A percentile compares a stretch with the other conserved stretches of the same genome.
These are phyloP conservation scores for Eurystomus gularis DNA, from an alignment of 2,113 vertebrate species.

Conservation along the genomic window DNA sequence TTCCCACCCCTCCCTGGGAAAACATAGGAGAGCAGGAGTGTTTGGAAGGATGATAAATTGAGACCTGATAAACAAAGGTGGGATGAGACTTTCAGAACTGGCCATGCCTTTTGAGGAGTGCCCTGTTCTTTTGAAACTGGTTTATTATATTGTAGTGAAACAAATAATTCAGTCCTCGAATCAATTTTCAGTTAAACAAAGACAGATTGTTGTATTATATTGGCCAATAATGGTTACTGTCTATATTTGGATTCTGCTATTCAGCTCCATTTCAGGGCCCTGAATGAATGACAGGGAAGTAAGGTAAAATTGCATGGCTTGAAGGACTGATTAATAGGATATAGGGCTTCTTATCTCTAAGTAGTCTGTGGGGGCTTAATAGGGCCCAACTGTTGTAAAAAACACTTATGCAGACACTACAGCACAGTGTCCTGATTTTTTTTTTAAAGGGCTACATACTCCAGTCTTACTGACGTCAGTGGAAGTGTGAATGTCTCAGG, in stretches of 20 bases:
- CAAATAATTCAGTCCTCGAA: background rate
- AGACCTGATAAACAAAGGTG: background rate
- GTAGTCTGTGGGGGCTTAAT: constrained; percentile 18
- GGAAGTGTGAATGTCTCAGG: background rate
- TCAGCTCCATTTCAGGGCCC: background rate
- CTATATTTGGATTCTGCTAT: background rate
- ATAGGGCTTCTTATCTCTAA: constrained; percentile 10
- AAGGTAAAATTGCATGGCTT: background rate
- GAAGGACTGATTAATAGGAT: background rate
- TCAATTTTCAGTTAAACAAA: background rate
- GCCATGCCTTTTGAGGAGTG: background rate
- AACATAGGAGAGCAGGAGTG: background rate
- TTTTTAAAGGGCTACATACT: background rate
- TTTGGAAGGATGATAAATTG: background rate
- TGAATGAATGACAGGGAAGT: background rate
- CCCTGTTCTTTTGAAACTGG: background rate
- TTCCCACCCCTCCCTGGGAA: background rate
- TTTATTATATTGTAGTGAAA: background rate
- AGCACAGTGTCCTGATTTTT: background rate
- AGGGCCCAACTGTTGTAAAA: background rate
- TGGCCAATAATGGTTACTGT: background rate
- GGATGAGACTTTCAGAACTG: background rate
- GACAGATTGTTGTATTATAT: background rate
- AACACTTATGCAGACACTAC: constrained; percentile 10
- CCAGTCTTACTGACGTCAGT: background rate